Base-by-base conservation (phyloP, 2,797 vertebrate species). In the Molossus molossus region DNA sequence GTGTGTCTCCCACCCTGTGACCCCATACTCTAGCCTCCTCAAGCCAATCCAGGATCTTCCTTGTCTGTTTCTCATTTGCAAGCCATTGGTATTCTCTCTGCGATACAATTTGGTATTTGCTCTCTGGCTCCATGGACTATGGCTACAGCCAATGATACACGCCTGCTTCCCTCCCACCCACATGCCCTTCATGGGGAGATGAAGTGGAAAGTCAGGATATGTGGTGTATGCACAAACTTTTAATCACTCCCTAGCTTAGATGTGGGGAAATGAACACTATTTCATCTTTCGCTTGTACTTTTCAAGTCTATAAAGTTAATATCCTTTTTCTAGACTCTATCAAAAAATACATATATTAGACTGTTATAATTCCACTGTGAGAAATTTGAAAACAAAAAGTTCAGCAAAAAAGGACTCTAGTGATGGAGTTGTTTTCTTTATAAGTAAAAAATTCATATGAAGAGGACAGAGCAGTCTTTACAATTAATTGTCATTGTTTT, bases 381-480 rank as follows among this genome's bases (percentile, higher is more conserved):
- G 75, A 86, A 55, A 20, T 50, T 40, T 6, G n/a, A 81, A 79
- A 58, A 57, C 9, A 76, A 79, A 88, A 94, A 37, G 45, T 45
- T 95, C 20, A 62, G n/a, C 21, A 20, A 20, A 29, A 76, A 82
- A n/a, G 40, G 40, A 9, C 37, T 93, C 64, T 10, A 69, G 72
- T 18, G 55, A n/a, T 14, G 10, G 40, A 80, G 23, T 10, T 64
- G n/a, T 72, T 84, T 91, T 76, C 89, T 88, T 65, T 79, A 21
- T 29, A 62, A 80, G 70, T 64, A 82, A 79, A 94, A 94, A 94
- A 48, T 14, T 79, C 57, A 8, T 5, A 9, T 9, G 29, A 85
- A 85, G 57, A 77, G 40, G 69, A 83, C 33, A 80, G 29, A 37
- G 33, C 20, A 20, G 25, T 55, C 45, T 94, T 93, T 90, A 25